These are phyloP conservation scores for Thinocorus orbignyianus DNA, from an alignment of 2,113 vertebrate genomes.

Conservation along the genomic window DNA sequence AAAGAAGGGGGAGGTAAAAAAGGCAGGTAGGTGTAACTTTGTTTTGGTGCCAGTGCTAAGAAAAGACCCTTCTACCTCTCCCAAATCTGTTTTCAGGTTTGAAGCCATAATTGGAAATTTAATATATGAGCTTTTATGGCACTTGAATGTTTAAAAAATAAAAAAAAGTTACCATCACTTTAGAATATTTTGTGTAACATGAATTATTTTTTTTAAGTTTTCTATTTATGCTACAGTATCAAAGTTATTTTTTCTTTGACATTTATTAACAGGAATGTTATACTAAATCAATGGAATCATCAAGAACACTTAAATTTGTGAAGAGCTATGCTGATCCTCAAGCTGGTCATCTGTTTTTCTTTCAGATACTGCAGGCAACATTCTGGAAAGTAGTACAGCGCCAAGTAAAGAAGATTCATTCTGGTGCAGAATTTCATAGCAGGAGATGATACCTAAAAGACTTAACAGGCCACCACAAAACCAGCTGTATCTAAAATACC, in stretches of 20 bases:
- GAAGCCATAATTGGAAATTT: not conserved
- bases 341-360: constrained; percentile 26
- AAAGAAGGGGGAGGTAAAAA: not conserved
- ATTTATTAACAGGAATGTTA: not conserved
- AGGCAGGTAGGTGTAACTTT: not conserved
- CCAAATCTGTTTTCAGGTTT: not conserved
- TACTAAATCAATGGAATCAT: not conserved
- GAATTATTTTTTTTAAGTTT: not conserved
- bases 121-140: not conserved
- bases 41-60: not conserved
- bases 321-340: constrained; percentile 26
- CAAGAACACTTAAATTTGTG: not conserved
- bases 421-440: not conserved
- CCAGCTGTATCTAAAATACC: not conserved
- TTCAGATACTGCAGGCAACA: not conserved
- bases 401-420: not conserved
- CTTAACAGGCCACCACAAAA: not conserved
- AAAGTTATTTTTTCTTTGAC: not conserved
- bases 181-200: not conserved
- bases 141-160: not conserved
- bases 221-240: not conserved
- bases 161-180: not conserved
- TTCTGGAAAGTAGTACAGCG: not conserved
- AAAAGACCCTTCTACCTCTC: not conserved
- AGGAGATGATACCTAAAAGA: not conserved